phyloP scores from a whole-genome alignment of 2,113 vertebrate species.

The Turdus rufiventris region DNA sequence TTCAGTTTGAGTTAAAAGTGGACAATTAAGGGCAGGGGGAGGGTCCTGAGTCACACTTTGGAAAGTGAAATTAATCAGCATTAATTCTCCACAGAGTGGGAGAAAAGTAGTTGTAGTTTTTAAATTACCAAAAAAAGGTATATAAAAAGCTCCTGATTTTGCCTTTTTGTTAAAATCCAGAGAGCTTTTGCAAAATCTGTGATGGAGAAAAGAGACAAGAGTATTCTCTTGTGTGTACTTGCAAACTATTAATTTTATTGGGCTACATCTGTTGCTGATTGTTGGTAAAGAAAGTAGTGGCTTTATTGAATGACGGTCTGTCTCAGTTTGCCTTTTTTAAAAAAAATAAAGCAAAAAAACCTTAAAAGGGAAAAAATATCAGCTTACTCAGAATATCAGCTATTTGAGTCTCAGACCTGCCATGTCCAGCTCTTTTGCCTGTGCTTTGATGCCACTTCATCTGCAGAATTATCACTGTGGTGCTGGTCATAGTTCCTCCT shows the following conservation, averaged over 20 bases:
- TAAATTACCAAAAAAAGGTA: not conserved
- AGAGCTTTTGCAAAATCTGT: conserved; percentile 59
- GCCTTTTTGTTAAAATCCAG: conserved; percentile 41
- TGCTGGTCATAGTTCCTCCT: not conserved
- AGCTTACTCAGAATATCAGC: not conserved
- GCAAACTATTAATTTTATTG: conserved; percentile 68
- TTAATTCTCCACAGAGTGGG: not conserved
- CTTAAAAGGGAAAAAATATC: not conserved
- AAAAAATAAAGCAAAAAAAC: not conserved
- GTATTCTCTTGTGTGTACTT: conserved; percentile 57
- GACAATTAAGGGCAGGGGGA: not conserved
- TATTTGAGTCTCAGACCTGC: not conserved
- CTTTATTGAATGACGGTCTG: conserved; percentile 42
- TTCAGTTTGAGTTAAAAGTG: conserved; percentile 6
- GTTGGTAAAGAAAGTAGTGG: conserved; percentile 57
- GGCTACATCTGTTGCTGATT: conserved; percentile 65
- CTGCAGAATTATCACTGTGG: not conserved
- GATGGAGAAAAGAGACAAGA: conserved; percentile 53
- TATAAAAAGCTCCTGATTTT: conserved; percentile 18
- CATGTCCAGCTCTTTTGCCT: not conserved
- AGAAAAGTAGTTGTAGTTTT: not conserved
- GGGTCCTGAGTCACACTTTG: not conserved
- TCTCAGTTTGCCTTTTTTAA: conserved; percentile 15
- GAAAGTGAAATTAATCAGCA: not conserved
- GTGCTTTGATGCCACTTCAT: not conserved